phyloP scores from a whole-genome alignment of 2,888 invertebrate species.

The Drosophila anomelani region DNA sequence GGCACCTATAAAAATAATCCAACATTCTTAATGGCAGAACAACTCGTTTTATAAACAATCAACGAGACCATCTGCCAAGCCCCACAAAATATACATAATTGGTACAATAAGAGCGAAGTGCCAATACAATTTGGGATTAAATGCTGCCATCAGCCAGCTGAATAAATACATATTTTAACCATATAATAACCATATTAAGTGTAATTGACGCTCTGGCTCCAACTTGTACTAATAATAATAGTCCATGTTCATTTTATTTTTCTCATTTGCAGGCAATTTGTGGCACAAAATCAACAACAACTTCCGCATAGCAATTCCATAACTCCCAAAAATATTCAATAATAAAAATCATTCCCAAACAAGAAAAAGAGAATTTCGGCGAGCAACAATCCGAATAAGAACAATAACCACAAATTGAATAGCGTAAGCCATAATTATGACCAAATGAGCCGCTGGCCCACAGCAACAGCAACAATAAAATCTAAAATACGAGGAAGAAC shows the following conservation, averaged over 20 bases:
- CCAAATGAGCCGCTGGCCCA: conserved; percentile 59
- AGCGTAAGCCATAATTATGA: conserved; percentile 69
- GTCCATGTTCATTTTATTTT: conserved; percentile 25
- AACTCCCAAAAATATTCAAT: conserved; percentile 34
- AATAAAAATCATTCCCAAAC: conserved; percentile 27
- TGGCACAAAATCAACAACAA: conserved; percentile 33
- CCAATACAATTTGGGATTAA: conserved; percentile 23
- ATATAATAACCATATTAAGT: conserved; percentile 30
- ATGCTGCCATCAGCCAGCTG: conserved; percentile 21
- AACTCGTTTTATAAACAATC: conserved; percentile 35
- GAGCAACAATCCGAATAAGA: conserved; percentile 36
- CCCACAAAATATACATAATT: conserved; percentile 28
- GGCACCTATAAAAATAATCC: conserved; percentile 3
- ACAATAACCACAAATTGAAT: conserved; percentile 51
- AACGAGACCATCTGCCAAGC: conserved; percentile 30
- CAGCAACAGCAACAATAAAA: conserved; percentile 32
- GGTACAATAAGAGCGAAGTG: conserved; percentile 19
- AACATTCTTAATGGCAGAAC: conserved; percentile 9
- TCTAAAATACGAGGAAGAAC: conserved; percentile 26
- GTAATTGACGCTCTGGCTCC: conserved; percentile 18
- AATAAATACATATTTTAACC: conserved; percentile 38
- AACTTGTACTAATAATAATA: conserved; percentile 15
- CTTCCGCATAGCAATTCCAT: conserved; percentile 46
- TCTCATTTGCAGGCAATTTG: conserved; percentile 53
- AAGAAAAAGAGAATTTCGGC: background rate